Base-by-base conservation (phyloP, 2,888 invertebrate genomes). In the Acrobasis repandana region DNA sequence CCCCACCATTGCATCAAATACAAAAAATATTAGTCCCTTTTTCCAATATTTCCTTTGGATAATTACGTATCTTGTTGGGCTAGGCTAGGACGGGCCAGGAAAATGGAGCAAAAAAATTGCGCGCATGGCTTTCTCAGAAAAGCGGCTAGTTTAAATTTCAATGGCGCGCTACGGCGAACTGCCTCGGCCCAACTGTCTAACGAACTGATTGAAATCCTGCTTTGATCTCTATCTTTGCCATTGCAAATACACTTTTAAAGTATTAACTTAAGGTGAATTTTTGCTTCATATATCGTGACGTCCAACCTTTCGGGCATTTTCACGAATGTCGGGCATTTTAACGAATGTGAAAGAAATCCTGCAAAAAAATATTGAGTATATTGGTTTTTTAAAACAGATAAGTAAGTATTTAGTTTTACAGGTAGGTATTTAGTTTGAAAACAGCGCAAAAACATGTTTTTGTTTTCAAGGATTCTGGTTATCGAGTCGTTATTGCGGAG, bases 101-200 rank as follows among this genome's bases (percentile, higher is more conserved):
- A 79, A 76, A 76, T 69, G 70, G 76, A 73, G 72, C 70, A 82
- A 82, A 79, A 81, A 63, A 68, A 63, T 60, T 64, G 65, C 65
- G 61, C 62, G 68, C 71, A 66, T 65, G 61, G 74, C 71, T 75
- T 90, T 90, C 90, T 76, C 76, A 82, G 90, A 90, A 91, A 71
- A 68, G 68, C 69, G 64, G 74, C 84, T 89, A 88, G 89, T 90
- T 91, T 87, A 86, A 89, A 90, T 90, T 90, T 91, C 90, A 89
- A 90, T 88, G 81, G 86, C 77, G 74, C 81, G 80, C 80, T 89
- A 88, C 88, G 80, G 84, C 84, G 88, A 87, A 86, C 75, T 72
- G 65, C 69, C 73, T 74, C 79, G 79, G 73, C 85, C 76, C 80
- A 84, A 87, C 88, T 80, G 83, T 80, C 85, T 88, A 86, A 90